These are phyloP conservation scores for Daubentonia madagascariensis DNA, from an alignment of 2,113 vertebrate species.

Conservation along the genomic window DNA sequence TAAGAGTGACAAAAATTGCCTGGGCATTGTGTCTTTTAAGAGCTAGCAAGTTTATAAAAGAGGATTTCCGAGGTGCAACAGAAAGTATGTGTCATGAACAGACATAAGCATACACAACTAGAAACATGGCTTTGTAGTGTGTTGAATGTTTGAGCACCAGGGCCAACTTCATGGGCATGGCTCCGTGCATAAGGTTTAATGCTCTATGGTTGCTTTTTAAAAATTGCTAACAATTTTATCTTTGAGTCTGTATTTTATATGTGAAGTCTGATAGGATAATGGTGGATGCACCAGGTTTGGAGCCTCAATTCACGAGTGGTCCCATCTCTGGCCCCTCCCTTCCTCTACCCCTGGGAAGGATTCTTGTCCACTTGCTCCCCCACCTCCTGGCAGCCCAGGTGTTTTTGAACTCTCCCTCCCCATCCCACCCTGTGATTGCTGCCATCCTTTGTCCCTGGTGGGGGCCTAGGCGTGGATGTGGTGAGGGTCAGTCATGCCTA, in stretches of 20 bases:
- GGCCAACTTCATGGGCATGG: not conserved
- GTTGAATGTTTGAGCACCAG: not conserved
- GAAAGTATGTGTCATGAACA: not conserved
- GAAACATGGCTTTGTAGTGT: not conserved
- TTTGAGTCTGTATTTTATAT: not conserved
- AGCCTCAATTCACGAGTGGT: not conserved
- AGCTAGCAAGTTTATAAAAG: not conserved
- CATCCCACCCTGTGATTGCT: not conserved
- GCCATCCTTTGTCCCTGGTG: not conserved
- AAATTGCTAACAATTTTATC: not conserved
- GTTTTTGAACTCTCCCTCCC: not conserved
- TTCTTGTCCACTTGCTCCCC: not conserved
- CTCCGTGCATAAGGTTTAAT: not conserved
- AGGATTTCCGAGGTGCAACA: not conserved
- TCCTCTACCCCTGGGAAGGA: not conserved
- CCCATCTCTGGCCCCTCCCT: not conserved
- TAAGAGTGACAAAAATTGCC: not conserved
- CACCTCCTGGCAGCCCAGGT: not conserved
- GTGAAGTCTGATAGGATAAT: not conserved
- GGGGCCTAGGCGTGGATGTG: too few species aligned
- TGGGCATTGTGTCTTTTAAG: not conserved
- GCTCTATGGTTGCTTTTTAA: not conserved
- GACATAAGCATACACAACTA: accelerated
- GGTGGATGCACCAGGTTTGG: not conserved
- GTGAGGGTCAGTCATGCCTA: not conserved